phyloP scores from a whole-genome alignment of 2,888 invertebrate genomes.

The Dascillus cervinus region DNA sequence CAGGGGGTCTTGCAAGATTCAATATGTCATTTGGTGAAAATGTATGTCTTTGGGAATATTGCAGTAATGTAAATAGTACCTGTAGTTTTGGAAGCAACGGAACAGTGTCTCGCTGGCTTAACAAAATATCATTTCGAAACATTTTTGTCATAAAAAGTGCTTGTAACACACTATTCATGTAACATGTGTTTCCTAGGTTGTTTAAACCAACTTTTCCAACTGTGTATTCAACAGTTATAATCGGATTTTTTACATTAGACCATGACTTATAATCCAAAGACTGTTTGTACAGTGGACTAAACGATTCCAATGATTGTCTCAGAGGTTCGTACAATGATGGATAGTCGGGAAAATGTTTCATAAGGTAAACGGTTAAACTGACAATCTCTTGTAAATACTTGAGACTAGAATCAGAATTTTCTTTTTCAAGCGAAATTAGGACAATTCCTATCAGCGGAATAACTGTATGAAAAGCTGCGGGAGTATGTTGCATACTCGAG shows the following conservation, averaged over 20 bases:
- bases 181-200: constrained; percentile 83
- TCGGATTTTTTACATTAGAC: constrained; percentile 29
- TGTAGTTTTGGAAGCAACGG: constrained; percentile 58
- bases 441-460: constrained; percentile 45
- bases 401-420: constrained; percentile 46
- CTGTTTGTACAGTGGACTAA: constrained; percentile 30
- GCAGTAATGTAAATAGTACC: constrained; percentile 64
- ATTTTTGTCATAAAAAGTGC: constrained; percentile 74
- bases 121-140: constrained; percentile 62
- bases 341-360: constrained; percentile 45
- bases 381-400: constrained; percentile 52
- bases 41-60: constrained; percentile 58
- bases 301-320: constrained; percentile 32
- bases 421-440: constrained; percentile 48
- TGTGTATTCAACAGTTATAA: constrained; percentile 26
- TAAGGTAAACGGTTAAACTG: constrained; percentile 48
- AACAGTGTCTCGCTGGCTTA: constrained; percentile 46
- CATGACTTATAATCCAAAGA: constrained; percentile 37
- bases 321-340: constrained; percentile 33
- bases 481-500: constrained; percentile 52
- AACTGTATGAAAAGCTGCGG: constrained; percentile 55
- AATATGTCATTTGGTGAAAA: constrained; percentile 67
- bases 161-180: constrained; percentile 83
- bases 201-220: constrained; percentile 62
- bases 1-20: constrained; percentile 63